A percentile compares a stretch with the other conserved stretches of the same genome.
Evolutionary conservation across 2,888 invertebrate genomes (phyloP).

Genomic region (Lucinisca nassula): DNA sequence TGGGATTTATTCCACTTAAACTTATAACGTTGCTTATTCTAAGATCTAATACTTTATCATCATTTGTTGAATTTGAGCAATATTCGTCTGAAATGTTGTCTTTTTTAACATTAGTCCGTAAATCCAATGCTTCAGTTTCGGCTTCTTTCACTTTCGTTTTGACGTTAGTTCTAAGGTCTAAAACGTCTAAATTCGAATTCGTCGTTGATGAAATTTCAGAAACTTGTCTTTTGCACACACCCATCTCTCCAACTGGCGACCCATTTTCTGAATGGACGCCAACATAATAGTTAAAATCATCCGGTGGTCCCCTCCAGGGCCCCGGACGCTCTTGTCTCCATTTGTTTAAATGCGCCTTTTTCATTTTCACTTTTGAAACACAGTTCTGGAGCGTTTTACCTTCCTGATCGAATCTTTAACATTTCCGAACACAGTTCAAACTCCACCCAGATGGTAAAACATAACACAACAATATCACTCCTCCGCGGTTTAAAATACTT

Average conservation of each 20-base stretch:
- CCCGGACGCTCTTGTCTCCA: slow-evolving; percentile 47
- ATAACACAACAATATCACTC: not conserved
- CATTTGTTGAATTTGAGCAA: not conserved
- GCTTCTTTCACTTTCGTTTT: not conserved
- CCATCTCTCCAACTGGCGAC: not conserved
- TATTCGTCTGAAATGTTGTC: not conserved
- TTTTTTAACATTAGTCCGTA: not conserved
- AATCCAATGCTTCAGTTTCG: not conserved
- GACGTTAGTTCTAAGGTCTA: not conserved
- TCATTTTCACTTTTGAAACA: slow-evolving; percentile 34
- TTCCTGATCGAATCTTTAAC: not conserved
- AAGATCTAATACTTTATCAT: not conserved
- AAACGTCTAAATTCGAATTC: not conserved
- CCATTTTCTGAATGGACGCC: not conserved
- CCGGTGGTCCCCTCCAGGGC: not conserved
- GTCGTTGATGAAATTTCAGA: not conserved
- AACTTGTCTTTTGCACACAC: not conserved
- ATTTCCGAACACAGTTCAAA: not conserved
- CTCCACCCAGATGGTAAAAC: not conserved
- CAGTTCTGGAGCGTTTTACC: not conserved
- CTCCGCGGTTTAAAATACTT: not conserved
- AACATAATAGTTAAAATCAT: not conserved
- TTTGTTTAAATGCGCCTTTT: slow-evolving; percentile 65
- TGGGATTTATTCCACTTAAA: not conserved
- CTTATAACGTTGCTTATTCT: slow-evolving; percentile 4